These are phyloP conservation scores for Cyclophora albipunctata DNA, from an alignment of 2,888 invertebrate species.

Conservation along the genomic window DNA sequence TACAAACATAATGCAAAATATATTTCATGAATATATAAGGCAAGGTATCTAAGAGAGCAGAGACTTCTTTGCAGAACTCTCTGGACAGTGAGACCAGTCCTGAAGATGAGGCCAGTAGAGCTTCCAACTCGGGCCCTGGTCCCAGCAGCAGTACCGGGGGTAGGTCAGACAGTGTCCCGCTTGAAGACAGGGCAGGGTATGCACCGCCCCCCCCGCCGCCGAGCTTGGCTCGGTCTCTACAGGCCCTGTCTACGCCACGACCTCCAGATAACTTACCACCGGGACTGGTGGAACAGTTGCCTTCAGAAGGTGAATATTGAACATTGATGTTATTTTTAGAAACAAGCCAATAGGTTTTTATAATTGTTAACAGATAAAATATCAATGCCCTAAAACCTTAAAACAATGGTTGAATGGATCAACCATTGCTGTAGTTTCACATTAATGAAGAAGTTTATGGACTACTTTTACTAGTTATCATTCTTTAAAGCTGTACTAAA, in stretches of 20 bases:
- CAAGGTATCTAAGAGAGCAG: too few species aligned
- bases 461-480: too few species aligned
- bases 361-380: too few species aligned
- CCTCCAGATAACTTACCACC: slow-evolving; percentile 76
- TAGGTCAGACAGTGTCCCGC: slow-evolving; percentile 17
- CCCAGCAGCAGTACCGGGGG: slow-evolving; percentile 47
- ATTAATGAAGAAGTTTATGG: too few species aligned
- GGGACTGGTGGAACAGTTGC: slow-evolving; percentile 80
- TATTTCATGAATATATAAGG: not conserved
- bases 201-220: slow-evolving; percentile 67
- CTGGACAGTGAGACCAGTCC: slow-evolving; percentile 66
- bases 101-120: slow-evolving; percentile 58
- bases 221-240: slow-evolving; percentile 76
- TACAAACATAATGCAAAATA: not conserved
- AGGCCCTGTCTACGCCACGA: slow-evolving; percentile 76
- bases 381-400: too few species aligned
- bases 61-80: slow-evolving; percentile 41
- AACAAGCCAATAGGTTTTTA: too few species aligned
- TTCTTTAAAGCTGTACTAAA: too few species aligned
- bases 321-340: too few species aligned
- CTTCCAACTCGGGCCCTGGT: slow-evolving; percentile 49
- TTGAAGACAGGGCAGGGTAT: slow-evolving; percentile 32
- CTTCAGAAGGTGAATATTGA: slow-evolving; percentile 77
- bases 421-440: too few species aligned
- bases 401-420: too few species aligned